A percentile compares a stretch with the other conserved stretches of the same genome.
phyloP scores from a whole-genome alignment of 2,797 vertebrate species.

The Odontamblyopus lacepedii region DNA sequence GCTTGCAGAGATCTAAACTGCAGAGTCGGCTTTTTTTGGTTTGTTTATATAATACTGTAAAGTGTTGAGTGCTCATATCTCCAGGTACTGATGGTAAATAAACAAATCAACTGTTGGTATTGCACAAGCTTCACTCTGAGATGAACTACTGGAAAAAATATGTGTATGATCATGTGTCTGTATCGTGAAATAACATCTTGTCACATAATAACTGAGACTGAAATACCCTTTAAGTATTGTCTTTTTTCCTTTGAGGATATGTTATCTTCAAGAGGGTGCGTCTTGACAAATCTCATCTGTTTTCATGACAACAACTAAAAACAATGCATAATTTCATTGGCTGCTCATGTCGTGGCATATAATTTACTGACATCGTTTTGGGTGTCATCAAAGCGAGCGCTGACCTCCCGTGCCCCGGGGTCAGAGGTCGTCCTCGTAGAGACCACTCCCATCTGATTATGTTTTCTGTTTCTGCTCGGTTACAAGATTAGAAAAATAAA shows the following conservation, averaged over 20 bases:
- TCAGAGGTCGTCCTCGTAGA: not conserved
- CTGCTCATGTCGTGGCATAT: slow-evolving; percentile 13
- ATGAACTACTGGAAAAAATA: no score
- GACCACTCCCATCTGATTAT: slow-evolving; percentile 10
- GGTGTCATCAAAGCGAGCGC: slow-evolving; percentile 10
- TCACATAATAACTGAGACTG: not conserved
- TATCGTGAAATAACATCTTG: no score
- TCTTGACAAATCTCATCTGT: not conserved
- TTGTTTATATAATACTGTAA: no score
- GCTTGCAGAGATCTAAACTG: no score
- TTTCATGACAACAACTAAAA: slow-evolving; percentile 8
- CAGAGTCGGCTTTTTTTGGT: no score
- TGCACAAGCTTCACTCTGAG: no score
- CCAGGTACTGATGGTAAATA: no score
- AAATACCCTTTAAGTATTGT: not conserved
- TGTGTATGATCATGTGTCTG: no score
- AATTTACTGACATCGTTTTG: slow-evolving; percentile 17
- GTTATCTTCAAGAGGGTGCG: not conserved
- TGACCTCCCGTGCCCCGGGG: slow-evolving; percentile 13
- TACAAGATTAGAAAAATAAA: not conserved
- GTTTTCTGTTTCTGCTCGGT: not conserved
- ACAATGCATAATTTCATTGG: slow-evolving; percentile 4
- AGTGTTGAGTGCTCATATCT: no score
- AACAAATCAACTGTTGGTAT: no score
- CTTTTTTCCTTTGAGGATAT: not conserved